Evolutionary conservation across 2,888 invertebrate species (phyloP).

Genomic region (Punctoribates punctum): DNA sequence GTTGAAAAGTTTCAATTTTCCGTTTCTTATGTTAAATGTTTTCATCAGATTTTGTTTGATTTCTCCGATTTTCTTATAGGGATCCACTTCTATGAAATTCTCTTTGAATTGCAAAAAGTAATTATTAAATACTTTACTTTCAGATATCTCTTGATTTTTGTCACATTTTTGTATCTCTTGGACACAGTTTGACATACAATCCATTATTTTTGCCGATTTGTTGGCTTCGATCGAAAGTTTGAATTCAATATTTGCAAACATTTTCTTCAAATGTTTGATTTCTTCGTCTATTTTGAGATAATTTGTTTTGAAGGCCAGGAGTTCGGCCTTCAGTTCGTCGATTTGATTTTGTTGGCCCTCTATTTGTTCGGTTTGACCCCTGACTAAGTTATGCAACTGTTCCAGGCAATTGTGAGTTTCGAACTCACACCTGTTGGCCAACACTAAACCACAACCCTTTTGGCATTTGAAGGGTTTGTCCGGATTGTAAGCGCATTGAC

Average conservation of each 20-base stretch:
- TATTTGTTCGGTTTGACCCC: slow-evolving; percentile 2
- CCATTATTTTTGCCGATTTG: background rate
- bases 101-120: background rate
- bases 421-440: background rate
- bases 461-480: background rate
- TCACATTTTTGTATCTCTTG: background rate
- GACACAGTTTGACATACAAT: slow-evolving; percentile 1
- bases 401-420: slow-evolving; percentile 1
- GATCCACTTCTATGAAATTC: background rate
- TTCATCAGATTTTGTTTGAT: slow-evolving; percentile 2
- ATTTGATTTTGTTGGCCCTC: background rate
- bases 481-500: slow-evolving; percentile 2
- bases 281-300: background rate
- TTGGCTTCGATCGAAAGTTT: background rate
- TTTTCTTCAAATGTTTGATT: background rate
- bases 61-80: background rate
- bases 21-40: background rate
- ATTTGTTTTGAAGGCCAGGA: background rate
- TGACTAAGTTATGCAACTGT: background rate
- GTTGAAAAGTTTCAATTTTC: slow-evolving; percentile 15
- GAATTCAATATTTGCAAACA: background rate
- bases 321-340: slow-evolving; percentile 12
- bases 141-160: background rate
- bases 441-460: background rate
- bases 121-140: background rate